Conservation (phyloP, 2,113 vertebrate species). For the Romanogobio albipinnatus region DNA sequence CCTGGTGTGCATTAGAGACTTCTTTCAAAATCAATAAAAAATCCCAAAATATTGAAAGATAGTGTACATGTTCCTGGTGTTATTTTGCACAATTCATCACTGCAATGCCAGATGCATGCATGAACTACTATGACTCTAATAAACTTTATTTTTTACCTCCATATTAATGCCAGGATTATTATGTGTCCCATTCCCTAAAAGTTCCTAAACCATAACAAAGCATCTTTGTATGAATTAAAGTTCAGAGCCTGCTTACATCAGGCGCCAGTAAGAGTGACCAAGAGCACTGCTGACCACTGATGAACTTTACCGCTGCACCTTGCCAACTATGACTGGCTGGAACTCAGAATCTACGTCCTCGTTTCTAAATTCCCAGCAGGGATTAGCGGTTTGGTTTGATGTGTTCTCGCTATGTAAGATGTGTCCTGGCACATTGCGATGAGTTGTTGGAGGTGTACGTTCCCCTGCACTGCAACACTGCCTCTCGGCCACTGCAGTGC, state of each 20-base stretch:
- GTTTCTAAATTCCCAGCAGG: constrained; percentile 9
- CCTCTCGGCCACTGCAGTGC: constrained; percentile 45
- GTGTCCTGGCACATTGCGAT: constrained; percentile 3
- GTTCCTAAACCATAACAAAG: not conserved
- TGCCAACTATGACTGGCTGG: constrained; percentile 26
- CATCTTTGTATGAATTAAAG: constrained; percentile 17
- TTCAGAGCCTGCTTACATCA: not conserved
- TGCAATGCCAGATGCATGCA: not conserved
- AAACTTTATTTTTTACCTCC: not conserved
- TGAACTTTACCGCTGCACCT: not conserved
- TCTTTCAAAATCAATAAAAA: not conserved
- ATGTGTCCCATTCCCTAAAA: not conserved
- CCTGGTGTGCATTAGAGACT: not conserved
- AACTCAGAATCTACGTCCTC: not conserved
- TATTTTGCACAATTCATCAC: not conserved
- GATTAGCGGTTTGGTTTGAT: constrained; percentile 12
- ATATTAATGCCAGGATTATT: not conserved
- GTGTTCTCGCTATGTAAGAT: constrained; percentile 2
- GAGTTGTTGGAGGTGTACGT: not conserved
- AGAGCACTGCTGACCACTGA: not conserved
- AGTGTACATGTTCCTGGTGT: not conserved
- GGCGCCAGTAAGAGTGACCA: not conserved
- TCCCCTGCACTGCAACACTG: constrained; percentile 1
- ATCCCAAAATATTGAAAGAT: not conserved
- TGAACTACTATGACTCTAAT: not conserved